Evolutionary conservation across 2,113 vertebrate genomes (phyloP).

Genomic region (Meleagris gallopavo): DNA sequence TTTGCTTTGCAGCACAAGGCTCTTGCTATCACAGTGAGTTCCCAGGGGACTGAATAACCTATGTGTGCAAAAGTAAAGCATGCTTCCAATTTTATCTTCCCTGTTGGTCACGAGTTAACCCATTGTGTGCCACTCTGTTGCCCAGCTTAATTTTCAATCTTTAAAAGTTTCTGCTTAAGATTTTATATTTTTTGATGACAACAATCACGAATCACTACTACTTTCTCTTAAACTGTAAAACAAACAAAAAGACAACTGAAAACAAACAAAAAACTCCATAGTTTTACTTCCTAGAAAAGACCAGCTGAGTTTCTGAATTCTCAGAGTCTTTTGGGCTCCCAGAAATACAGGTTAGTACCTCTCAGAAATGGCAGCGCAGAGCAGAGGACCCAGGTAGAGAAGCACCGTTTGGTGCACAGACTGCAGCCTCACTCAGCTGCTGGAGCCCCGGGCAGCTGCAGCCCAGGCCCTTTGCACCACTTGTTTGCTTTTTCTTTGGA

Average conservation of each 20-base stretch:
- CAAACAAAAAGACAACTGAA: not conserved
- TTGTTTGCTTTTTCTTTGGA: not conserved
- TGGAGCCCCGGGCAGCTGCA: not conserved
- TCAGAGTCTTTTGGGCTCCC: not conserved
- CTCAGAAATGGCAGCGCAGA: not conserved
- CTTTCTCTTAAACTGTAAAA: not conserved
- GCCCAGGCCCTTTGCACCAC: not conserved
- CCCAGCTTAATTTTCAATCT: not conserved
- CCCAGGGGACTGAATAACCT: constrained; percentile 12
- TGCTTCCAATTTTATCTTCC: constrained; percentile 37
- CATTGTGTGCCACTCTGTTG: not conserved
- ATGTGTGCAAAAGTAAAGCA: constrained; percentile 31
- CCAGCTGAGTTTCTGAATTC: not conserved
- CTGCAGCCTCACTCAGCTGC: not conserved
- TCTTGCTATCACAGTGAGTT: not conserved
- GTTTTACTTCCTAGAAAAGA: not conserved
- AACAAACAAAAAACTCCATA: no score
- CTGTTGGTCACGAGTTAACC: constrained; percentile 10
- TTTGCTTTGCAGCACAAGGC: not conserved
- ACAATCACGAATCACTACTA: rapidly evolving
- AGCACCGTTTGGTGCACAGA: not conserved
- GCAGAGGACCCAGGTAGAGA: not conserved
- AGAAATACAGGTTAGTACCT: not conserved
- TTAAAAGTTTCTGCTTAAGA: not conserved
- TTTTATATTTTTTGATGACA: not conserved